Percentiles rank a stretch among this genome's conserved stretches.
These are phyloP conservation scores for Datnioides undecimradiatus DNA, from an alignment of 2,113 vertebrate species.

Conservation along the genomic window DNA sequence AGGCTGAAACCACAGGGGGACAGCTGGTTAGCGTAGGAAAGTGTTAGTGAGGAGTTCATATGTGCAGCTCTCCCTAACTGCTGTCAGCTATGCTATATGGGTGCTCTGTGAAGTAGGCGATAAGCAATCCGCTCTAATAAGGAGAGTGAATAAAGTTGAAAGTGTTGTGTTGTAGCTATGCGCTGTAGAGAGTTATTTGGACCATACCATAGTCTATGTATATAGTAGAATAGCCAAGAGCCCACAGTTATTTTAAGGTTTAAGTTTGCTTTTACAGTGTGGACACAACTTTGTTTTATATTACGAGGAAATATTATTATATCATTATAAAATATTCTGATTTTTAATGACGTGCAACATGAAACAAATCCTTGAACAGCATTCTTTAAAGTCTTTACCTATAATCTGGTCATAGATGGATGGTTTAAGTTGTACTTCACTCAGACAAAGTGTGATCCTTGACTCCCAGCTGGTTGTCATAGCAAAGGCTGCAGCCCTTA, in stretches of 20 bases:
- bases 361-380: background rate
- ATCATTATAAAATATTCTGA: too few relatives aligned
- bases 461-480: conserved; percentile 27
- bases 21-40: conserved; percentile 79
- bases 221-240: conserved; percentile 36
- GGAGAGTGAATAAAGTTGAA: conserved; percentile 73
- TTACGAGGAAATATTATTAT: too few relatives aligned
- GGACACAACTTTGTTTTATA: conserved; percentile 32
- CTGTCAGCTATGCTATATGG: conserved; percentile 78
- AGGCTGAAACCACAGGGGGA: conserved; percentile 81
- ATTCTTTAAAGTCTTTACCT: background rate
- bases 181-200: conserved; percentile 55
- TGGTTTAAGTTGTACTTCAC: background rate
- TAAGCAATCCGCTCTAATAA: conserved; percentile 79
- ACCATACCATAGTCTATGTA: conserved; percentile 19
- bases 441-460: background rate
- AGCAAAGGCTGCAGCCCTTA: conserved; percentile 4
- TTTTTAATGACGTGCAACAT: conserved; percentile 5
- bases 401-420: background rate
- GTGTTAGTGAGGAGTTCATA: conserved; percentile 79
- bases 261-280: conserved; percentile 17
- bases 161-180: conserved; percentile 61
- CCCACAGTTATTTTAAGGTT: conserved; percentile 27
- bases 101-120: conserved; percentile 73
- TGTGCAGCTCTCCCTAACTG: conserved; percentile 71